Percentiles rank a stretch among this genome's conserved stretches.
Evolutionary conservation across 2,888 invertebrate species (phyloP).

Genomic region (Amitus sp.): DNA sequence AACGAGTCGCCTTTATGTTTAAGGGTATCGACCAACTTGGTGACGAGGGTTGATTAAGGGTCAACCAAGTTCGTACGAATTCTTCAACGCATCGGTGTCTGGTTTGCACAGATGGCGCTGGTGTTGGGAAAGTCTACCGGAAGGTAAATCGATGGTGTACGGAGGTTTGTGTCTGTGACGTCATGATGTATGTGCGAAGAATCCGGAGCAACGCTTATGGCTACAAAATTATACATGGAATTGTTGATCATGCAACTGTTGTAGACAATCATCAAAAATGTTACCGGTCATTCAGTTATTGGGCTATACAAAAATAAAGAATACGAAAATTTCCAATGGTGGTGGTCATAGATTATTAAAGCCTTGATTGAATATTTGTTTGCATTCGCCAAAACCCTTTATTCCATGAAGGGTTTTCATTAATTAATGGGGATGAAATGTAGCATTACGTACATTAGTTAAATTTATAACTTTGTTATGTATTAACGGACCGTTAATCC

Average conservation of each 20-base stretch:
- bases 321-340: too few species aligned
- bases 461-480: too few species aligned
- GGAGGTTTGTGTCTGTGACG: conserved; percentile 20
- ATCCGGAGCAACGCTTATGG: conserved; percentile 13
- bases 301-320: neutral
- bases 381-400: too few species aligned
- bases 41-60: conserved; percentile 25
- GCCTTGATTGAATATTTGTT: too few species aligned
- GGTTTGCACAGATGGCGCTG: conserved; percentile 26
- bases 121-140: conserved; percentile 24
- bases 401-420: too few species aligned
- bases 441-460: too few species aligned
- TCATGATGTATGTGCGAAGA: conserved; percentile 20
- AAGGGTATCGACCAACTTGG: conserved; percentile 19
- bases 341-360: too few species aligned
- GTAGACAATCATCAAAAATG: conserved; percentile 16
- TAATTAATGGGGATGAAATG: too few species aligned
- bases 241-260: conserved; percentile 11
- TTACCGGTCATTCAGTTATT: neutral
- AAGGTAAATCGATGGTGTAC: conserved; percentile 28
- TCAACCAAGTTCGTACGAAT: conserved; percentile 23
- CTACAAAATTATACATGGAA: conserved; percentile 16
- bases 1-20: conserved; percentile 11
- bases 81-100: conserved; percentile 33
- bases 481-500: too few species aligned